Conservation (phyloP, 2,888 invertebrate species). For the Drosophila atripex region DNA sequence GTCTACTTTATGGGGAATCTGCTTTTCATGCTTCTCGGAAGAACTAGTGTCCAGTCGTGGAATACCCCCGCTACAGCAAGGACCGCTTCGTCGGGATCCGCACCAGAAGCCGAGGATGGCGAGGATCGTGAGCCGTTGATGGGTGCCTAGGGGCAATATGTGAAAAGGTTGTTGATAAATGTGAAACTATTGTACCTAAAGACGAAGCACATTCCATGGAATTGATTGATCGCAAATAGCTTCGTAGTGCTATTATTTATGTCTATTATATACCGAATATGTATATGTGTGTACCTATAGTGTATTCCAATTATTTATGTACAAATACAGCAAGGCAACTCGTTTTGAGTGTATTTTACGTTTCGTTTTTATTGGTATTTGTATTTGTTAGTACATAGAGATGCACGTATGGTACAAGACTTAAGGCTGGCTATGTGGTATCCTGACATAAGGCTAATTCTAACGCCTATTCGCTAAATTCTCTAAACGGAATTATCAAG, state of each 20-base stretch:
- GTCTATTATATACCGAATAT: slow-evolving; percentile 25
- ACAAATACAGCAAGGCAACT: slow-evolving; percentile 19
- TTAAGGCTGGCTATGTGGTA: slow-evolving; percentile 61
- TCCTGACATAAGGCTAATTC: slow-evolving; percentile 50
- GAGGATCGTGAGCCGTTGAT: slow-evolving; percentile 55
- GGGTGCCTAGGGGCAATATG: slow-evolving; percentile 51
- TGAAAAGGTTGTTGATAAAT: slow-evolving; percentile 21
- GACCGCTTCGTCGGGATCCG: neutral
- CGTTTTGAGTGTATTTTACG: slow-evolving; percentile 27
- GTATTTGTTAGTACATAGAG: slow-evolving; percentile 60
- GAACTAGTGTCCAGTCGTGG: slow-evolving; percentile 88
- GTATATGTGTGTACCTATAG: slow-evolving; percentile 16
- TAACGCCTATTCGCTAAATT: slow-evolving; percentile 46
- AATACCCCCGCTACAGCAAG: slow-evolving; percentile 84
- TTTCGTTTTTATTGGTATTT: slow-evolving; percentile 45
- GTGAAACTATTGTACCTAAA: slow-evolving; percentile 69
- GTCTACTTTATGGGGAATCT: slow-evolving; percentile 89
- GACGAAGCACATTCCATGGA: slow-evolving; percentile 41
- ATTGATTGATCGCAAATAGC: slow-evolving; percentile 35
- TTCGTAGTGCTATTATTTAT: slow-evolving; percentile 38
- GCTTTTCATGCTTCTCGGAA: slow-evolving; percentile 88
- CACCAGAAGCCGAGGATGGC: slow-evolving; percentile 10
- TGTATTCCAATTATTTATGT: slow-evolving; percentile 25
- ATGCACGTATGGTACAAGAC: slow-evolving; percentile 67
- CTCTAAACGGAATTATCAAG: slow-evolving; percentile 30